These are phyloP conservation scores for Drosophila acutilabella DNA, from an alignment of 2,888 invertebrate genomes.

Conservation along the genomic window DNA sequence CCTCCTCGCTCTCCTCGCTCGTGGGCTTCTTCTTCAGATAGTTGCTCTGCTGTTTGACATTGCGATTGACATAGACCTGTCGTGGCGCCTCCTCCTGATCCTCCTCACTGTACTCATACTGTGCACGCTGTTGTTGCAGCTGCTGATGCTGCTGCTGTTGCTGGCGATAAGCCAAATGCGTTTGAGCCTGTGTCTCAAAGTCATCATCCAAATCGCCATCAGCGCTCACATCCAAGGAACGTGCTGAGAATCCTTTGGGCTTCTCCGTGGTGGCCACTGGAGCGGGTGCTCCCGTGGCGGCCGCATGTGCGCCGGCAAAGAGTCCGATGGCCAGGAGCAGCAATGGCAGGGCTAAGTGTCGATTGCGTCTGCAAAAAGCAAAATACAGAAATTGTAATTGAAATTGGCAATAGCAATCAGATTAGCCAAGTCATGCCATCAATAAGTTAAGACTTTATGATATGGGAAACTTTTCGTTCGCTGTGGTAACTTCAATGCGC, in stretches of 20 bases:
- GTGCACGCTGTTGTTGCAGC: constrained; percentile 72
- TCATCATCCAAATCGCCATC: constrained; percentile 76
- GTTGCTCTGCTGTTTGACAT: constrained; percentile 80
- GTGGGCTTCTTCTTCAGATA: constrained; percentile 77
- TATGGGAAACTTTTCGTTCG: constrained; percentile 79
- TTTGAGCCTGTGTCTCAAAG: constrained; percentile 84
- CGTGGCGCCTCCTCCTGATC: constrained; percentile 84
- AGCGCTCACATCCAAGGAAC: constrained; percentile 76
- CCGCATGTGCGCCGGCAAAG: constrained; percentile 67
- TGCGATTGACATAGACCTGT: constrained; percentile 80
- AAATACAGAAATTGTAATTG: constrained; percentile 26
- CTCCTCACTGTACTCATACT: constrained; percentile 83
- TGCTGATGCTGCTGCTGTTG: constrained; percentile 53
- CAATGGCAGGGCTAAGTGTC: constrained; percentile 72
- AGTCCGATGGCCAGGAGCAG: constrained; percentile 76
- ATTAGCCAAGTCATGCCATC: constrained; percentile 69
- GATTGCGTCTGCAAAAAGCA: constrained; percentile 60
- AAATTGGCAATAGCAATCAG: constrained; percentile 58
- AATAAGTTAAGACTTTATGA: constrained; percentile 78
- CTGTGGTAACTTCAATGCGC: constrained; percentile 61
- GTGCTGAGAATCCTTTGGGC: constrained; percentile 83
- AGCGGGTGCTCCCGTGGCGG: constrained; percentile 65
- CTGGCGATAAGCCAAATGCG: constrained; percentile 82
- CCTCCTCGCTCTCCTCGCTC: constrained; percentile 89
- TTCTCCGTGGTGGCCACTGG: constrained; percentile 79